phyloP scores from a whole-genome alignment of 2,113 vertebrate genomes.

The Apodemus sylvaticus region DNA sequence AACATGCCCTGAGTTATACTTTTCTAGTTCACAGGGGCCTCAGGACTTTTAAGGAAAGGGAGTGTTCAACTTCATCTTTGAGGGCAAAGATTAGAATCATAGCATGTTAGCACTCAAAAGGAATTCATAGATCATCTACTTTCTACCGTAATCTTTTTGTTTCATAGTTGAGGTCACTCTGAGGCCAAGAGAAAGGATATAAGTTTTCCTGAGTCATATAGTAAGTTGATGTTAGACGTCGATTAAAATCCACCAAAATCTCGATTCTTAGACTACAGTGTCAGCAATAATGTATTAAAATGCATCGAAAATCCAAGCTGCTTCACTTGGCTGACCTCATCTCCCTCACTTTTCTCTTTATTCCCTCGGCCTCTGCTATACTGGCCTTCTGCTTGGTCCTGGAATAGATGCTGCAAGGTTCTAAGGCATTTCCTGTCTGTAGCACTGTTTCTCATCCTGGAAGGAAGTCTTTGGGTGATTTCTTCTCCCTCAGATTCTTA shows the following conservation, averaged over 20 bases:
- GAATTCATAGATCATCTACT: conserved; percentile 75
- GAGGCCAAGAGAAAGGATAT: conserved; percentile 62
- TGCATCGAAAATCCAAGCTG: conserved; percentile 35
- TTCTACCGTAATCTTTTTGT: conserved; percentile 61
- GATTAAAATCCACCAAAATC: conserved; percentile 61
- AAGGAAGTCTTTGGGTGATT: neutral
- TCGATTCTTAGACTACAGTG: conserved; percentile 30
- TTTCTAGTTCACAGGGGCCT: conserved; percentile 62
- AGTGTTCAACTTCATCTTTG: conserved; percentile 70
- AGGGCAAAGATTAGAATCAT: conserved; percentile 82
- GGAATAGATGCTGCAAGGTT: conserved; percentile 4
- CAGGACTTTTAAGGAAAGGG: conserved; percentile 68
- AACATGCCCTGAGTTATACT: neutral
- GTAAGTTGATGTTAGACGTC: conserved; percentile 32
- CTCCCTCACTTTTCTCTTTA: conserved; percentile 18
- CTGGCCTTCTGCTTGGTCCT: conserved; percentile 18
- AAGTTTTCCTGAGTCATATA: conserved; percentile 40
- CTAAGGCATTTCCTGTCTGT: conserved; percentile 56
- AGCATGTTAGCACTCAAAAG: conserved; percentile 75
- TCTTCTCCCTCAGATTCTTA: neutral
- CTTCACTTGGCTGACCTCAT: conserved; percentile 60
- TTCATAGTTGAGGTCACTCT: conserved; percentile 66
- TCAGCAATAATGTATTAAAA: conserved; percentile 58
- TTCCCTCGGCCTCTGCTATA: neutral
- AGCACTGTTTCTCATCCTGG: neutral